These are phyloP conservation scores for Leptoteleia sp. DNA, from an alignment of 1,140 invertebrate genomes.

Conservation along the genomic window DNA sequence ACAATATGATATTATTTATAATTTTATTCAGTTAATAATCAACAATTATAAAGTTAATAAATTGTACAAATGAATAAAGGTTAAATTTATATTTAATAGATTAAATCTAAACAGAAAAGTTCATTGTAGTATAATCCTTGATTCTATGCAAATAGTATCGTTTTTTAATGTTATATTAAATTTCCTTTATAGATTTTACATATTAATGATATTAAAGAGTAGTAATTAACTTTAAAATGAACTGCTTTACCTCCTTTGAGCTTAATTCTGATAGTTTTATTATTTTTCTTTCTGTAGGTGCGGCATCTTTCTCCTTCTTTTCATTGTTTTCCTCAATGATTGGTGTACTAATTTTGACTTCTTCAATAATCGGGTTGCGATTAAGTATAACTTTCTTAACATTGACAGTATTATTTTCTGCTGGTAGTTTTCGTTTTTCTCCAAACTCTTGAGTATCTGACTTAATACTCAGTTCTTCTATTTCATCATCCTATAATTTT, in stretches of 20 bases:
- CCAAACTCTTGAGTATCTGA: conserved; percentile 74
- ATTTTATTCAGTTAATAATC: too few species aligned
- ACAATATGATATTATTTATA: too few species aligned
- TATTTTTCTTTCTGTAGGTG: conserved; percentile 79
- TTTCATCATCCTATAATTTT: conserved; percentile 77
- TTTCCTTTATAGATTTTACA: too few species aligned
- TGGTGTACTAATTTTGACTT: conserved; percentile 72
- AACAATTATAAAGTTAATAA: too few species aligned
- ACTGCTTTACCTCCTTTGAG: conserved; percentile 82
- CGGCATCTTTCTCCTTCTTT: conserved; percentile 54
- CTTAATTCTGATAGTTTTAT: conserved; percentile 84
- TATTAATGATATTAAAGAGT: too few species aligned
- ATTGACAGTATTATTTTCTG: conserved; percentile 69
- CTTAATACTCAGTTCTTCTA: conserved; percentile 76
- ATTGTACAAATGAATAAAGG: too few species aligned
- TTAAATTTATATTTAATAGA: too few species aligned
- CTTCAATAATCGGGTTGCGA: conserved; percentile 83
- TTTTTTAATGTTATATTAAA: too few species aligned
- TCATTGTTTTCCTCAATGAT: conserved; percentile 63
- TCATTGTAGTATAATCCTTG: too few species aligned
- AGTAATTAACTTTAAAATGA: too few species aligned
- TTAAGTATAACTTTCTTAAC: conserved; percentile 86
- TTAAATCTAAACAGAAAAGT: too few species aligned
- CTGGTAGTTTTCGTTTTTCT: conserved; percentile 74
- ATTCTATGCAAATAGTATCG: too few species aligned